These are phyloP conservation scores for Odiellus spinosus DNA, from an alignment of 2,888 invertebrate species.

Conservation along the genomic window DNA sequence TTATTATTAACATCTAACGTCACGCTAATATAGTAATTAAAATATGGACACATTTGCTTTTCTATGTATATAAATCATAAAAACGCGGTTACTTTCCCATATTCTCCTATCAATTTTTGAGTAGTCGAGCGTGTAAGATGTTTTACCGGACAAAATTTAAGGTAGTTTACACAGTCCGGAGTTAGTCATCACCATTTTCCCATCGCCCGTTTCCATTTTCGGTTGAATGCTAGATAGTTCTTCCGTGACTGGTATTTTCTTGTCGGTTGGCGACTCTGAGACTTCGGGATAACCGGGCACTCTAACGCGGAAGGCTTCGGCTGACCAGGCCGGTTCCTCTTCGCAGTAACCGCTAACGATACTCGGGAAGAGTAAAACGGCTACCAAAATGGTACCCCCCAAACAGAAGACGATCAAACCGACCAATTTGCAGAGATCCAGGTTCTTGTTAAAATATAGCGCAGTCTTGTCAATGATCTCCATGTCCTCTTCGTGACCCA, in stretches of 20 bases:
- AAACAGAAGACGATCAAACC: conserved; percentile 35
- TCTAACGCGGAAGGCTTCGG: conserved; percentile 3
- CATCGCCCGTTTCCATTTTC: conserved; percentile 22
- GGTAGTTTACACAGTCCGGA: conserved; percentile 7
- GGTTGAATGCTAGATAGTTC: conserved; percentile 30
- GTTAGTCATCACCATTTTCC: conserved; percentile 11
- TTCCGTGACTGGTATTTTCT: conserved; percentile 27
- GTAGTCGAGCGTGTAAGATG: no score
- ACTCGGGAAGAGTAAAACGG: conserved; percentile 34
- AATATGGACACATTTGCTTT: no score
- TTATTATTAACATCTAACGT: no score
- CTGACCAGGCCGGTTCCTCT: neutral
- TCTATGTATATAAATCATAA: no score
- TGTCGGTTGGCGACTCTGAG: conserved; percentile 3
- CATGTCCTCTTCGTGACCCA: conserved; percentile 28
- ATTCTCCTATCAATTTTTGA: no score
- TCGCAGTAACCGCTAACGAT: conserved; percentile 23
- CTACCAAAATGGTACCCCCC: conserved; percentile 33
- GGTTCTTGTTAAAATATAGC: conserved; percentile 31
- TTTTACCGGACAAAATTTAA: no score
- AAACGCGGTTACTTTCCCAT: no score
- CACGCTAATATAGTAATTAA: no score
- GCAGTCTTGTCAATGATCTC: conserved; percentile 31
- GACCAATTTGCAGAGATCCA: conserved; percentile 34
- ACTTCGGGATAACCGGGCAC: neutral